Percentiles rank a stretch among this genome's conserved stretches.
phyloP scores from a whole-genome alignment of 2,888 invertebrate species.

The Melieria omissa region DNA sequence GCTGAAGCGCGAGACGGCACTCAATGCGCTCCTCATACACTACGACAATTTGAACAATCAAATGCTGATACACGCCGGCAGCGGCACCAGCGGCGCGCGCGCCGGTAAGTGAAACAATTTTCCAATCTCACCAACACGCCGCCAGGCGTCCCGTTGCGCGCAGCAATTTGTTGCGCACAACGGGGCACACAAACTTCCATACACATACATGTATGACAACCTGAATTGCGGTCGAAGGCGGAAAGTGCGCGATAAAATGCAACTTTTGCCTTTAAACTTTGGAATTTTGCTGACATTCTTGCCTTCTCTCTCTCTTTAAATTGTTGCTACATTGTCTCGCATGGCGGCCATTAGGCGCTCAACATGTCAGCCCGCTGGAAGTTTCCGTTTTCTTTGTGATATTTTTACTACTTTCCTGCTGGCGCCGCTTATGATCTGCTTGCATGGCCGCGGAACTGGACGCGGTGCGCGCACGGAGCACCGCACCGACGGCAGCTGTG shows the following conservation, averaged over 20 bases:
- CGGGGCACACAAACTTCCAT: background rate
- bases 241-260: background rate
- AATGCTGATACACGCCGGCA: conserved; percentile 61
- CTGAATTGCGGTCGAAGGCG: background rate
- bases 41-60: conserved; percentile 65
- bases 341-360: background rate
- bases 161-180: too few species aligned
- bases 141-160: too few species aligned
- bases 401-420: conserved; percentile 48
- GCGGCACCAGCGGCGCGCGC: conserved; percentile 51
- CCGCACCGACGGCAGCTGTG: conserved; percentile 29
- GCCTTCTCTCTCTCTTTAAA: background rate
- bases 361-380: background rate
- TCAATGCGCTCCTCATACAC: conserved; percentile 60
- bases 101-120: conserved; percentile 25
- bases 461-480: background rate
- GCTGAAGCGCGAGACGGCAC: conserved; percentile 59
- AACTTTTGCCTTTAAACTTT: background rate
- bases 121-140: too few species aligned
- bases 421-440: conserved; percentile 54
- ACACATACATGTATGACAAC: background rate
- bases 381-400: conserved; percentile 50
- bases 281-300: background rate
- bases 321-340: background rate
- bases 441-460: background rate